These are phyloP conservation scores for Lepidurus couesii DNA, from an alignment of 1,140 invertebrate species.

Conservation along the genomic window DNA sequence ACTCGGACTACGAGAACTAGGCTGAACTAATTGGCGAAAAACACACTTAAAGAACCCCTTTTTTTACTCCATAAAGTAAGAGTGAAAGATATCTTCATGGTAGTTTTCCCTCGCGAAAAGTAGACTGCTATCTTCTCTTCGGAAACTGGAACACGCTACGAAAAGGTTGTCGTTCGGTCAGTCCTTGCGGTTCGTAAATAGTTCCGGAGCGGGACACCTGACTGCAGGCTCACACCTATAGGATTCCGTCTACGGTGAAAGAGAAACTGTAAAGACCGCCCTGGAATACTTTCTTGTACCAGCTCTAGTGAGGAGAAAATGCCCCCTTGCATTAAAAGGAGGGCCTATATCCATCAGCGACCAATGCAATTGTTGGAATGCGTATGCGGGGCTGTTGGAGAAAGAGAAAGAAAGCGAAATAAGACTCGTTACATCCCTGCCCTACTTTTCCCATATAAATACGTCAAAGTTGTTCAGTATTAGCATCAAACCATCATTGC, in stretches of 20 bases:
- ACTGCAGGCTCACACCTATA: background rate
- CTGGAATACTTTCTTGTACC: background rate
- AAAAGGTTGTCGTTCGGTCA: background rate
- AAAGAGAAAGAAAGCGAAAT: slow-evolving; percentile 19
- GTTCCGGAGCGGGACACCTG: background rate
- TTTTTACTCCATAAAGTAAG: too few relatives aligned
- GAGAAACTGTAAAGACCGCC: background rate
- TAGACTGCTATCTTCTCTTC: too few relatives aligned
- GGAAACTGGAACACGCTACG: too few relatives aligned
- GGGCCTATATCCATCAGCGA: background rate
- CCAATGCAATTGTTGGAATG: background rate
- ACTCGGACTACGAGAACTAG: too few relatives aligned
- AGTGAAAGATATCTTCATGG: too few relatives aligned
- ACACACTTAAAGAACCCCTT: too few relatives aligned
- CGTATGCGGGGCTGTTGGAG: background rate
- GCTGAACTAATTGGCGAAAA: too few relatives aligned
- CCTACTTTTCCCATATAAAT: background rate
- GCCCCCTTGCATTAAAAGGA: background rate
- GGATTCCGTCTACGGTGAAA: background rate
- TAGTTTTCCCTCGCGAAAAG: too few relatives aligned
- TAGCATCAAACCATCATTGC: background rate
- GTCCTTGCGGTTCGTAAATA: background rate
- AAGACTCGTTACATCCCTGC: background rate
- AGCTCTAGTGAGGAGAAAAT: background rate
- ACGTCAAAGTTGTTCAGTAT: background rate